Percentiles rank a stretch among this genome's conserved stretches.
These are phyloP conservation scores for Leptinotarsa tumamoca DNA, from an alignment of 2,888 invertebrate genomes.

Conservation along the genomic window DNA sequence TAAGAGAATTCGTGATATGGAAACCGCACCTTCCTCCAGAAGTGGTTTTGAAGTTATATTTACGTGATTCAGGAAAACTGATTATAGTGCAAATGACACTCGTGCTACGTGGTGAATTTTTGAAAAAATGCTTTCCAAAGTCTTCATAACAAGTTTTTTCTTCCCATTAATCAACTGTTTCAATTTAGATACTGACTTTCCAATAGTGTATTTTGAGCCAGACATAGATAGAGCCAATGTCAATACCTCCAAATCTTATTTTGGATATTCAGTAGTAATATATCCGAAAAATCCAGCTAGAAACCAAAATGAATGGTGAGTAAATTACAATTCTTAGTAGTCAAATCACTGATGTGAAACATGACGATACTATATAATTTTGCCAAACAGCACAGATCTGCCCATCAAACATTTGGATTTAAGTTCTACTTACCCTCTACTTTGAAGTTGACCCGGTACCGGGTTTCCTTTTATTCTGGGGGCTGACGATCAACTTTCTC, in stretches of 20 bases:
- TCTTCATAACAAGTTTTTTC: neutral
- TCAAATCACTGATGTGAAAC: no score
- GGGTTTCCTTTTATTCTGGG: no score
- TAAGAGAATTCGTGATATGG: neutral
- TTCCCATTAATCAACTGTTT: constrained; percentile 22
- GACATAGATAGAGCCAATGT: constrained; percentile 1
- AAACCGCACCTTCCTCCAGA: constrained; percentile 1
- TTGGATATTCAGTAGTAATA: constrained; percentile 50
- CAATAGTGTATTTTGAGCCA: constrained; percentile 43
- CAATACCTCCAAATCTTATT: constrained; percentile 41
- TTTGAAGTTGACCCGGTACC: no score
- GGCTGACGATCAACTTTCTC: no score
- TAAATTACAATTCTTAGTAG: neutral
- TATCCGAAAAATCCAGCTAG: constrained; percentile 36
- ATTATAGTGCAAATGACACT: no score
- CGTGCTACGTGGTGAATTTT: neutral
- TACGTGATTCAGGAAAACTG: no score
- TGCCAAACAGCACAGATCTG: no score
- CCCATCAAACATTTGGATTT: no score
- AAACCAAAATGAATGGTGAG: constrained; percentile 45
- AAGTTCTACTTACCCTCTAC: no score
- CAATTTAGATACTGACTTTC: constrained; percentile 45
- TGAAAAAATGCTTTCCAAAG: neutral
- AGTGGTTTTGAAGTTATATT: neutral
- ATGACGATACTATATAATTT: no score